phyloP scores from a whole-genome alignment of 1,140 invertebrate genomes.

The Physella acuta region DNA sequence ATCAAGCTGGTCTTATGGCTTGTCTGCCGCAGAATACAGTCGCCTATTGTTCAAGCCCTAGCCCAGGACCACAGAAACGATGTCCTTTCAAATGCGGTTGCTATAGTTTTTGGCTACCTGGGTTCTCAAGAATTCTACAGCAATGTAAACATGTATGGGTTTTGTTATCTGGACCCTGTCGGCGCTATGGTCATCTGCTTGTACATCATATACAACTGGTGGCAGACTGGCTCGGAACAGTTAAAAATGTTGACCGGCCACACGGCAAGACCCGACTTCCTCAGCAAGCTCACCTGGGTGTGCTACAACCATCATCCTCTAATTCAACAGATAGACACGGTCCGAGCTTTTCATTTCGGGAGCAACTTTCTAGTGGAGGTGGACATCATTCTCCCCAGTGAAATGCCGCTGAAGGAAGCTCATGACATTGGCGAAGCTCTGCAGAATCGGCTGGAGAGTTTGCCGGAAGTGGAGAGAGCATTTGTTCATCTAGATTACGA shows the following conservation, averaged over 20 bases:
- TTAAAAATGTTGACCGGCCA: constrained; percentile 54
- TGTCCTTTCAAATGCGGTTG: constrained; percentile 58
- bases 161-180: constrained; percentile 59
- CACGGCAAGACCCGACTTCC: constrained; percentile 53
- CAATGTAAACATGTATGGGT: constrained; percentile 27
- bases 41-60: constrained; percentile 53
- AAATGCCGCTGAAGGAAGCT: constrained; percentile 57
- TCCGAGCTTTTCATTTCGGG: constrained; percentile 63
- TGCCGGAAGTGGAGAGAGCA: constrained; percentile 61
- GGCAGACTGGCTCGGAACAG: constrained; percentile 49
- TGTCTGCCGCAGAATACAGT: constrained; percentile 49
- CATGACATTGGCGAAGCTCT: constrained; percentile 61
- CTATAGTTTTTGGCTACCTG: constrained; percentile 20
- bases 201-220: constrained; percentile 60
- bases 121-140: constrained; percentile 41
- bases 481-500: constrained; percentile 64
- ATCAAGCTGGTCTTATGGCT: constrained; percentile 57
- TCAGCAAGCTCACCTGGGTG: constrained; percentile 56
- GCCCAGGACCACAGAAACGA: constrained; percentile 62
- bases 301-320: constrained; percentile 56
- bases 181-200: constrained; percentile 61
- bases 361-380: constrained; percentile 57
- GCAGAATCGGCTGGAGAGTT: constrained; percentile 59
- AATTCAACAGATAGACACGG: constrained; percentile 61
- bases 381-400: constrained; percentile 56